A percentile compares a stretch with the other conserved stretches of the same genome.
These are phyloP conservation scores for Cepaea hortensis DNA, from an alignment of 2,888 invertebrate species.

Conservation along the genomic window DNA sequence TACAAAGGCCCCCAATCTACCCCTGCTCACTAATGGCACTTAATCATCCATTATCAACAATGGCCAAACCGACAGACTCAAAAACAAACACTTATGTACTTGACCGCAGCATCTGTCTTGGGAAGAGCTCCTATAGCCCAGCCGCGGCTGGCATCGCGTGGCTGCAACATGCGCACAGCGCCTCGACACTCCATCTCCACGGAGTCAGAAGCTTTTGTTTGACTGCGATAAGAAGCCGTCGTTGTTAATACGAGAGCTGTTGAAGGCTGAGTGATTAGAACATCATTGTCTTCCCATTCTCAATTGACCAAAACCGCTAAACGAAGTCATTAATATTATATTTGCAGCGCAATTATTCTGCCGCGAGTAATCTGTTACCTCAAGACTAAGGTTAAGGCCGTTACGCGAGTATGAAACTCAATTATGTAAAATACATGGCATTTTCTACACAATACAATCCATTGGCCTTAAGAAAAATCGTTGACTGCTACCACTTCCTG, in stretches of 20 bases:
- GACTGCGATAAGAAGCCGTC: slow-evolving; percentile 18
- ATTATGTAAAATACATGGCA: not conserved
- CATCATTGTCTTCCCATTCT: slow-evolving; percentile 24
- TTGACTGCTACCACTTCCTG: too few species aligned
- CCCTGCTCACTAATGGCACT: not conserved
- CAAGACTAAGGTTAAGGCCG: too few species aligned
- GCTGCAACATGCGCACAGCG: not conserved
- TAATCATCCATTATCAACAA: slow-evolving; percentile 16
- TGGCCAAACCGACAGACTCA: not conserved
- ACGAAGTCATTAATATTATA: slow-evolving; percentile 44
- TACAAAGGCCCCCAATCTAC: not conserved
- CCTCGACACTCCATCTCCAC: slow-evolving; percentile 3
- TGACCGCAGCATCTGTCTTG: slow-evolving; percentile 24
- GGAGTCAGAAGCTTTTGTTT: slow-evolving; percentile 29
- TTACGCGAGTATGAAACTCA: not conserved
- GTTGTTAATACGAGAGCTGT: slow-evolving; percentile 30
- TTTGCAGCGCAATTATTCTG: not conserved
- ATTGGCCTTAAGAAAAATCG: too few species aligned
- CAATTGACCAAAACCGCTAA: slow-evolving; percentile 15
- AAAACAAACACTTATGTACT: slow-evolving; percentile 14
- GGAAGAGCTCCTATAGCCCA: slow-evolving; percentile 15
- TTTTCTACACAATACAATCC: not conserved
- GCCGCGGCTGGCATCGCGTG: not conserved
- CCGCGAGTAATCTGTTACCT: not conserved
- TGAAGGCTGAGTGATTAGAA: slow-evolving; percentile 38